These are phyloP conservation scores for Trematocara stigmaticum DNA, from an alignment of 2,113 vertebrate species.

Conservation along the genomic window DNA sequence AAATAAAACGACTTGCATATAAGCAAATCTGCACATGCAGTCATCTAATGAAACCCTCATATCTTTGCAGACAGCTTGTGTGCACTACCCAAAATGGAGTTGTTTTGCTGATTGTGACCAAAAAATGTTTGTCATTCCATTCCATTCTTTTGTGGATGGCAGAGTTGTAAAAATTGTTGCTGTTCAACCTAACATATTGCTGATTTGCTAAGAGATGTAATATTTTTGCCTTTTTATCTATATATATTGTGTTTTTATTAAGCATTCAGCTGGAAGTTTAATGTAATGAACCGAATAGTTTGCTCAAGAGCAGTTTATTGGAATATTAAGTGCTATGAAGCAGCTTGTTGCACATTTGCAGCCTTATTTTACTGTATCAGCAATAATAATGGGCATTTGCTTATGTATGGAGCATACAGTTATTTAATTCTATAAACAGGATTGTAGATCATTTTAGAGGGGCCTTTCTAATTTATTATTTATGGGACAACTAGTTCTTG, in stretches of 20 bases:
- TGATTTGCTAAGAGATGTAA: conserved; percentile 14
- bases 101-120: conserved; percentile 15
- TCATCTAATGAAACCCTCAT: neutral
- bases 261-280: neutral
- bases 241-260: conserved; percentile 18
- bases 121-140: conserved; percentile 23
- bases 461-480: conserved; percentile 5
- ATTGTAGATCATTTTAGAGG: neutral
- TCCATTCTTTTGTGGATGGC: neutral
- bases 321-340: neutral
- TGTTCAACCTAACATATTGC: neutral
- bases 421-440: neutral
- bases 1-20: neutral
- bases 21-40: neutral
- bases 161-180: neutral
- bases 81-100: neutral
- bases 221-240: conserved; percentile 19
- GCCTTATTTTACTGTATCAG: neutral
- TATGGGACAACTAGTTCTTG: neutral
- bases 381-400: neutral
- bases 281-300: neutral
- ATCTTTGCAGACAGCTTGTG: neutral
- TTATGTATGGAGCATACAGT: neutral
- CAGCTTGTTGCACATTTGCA: conserved; percentile 32
- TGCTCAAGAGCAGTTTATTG: neutral